A percentile compares a stretch with the other conserved stretches of the same genome.
Evolutionary conservation across 2,113 vertebrate genomes (phyloP).

Genomic region (Mastomys natalensis): DNA sequence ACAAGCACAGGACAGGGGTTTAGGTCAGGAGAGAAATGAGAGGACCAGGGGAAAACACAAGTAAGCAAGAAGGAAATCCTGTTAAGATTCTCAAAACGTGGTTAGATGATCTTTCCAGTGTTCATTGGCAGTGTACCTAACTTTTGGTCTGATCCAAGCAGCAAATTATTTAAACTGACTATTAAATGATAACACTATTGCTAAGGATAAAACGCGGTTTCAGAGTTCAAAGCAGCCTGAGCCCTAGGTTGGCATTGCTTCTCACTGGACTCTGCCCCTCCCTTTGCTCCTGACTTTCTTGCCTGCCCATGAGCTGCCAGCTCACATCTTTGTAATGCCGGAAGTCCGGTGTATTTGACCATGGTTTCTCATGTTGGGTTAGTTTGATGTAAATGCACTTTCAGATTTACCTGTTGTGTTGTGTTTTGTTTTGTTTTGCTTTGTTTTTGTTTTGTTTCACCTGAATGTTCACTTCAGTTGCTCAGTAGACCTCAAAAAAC

Average conservation of each 20-base stretch:
- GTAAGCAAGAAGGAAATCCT: neutral
- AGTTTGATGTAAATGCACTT: neutral
- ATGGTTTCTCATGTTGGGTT: neutral
- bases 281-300: neutral
- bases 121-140: neutral
- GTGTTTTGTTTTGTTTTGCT: neutral
- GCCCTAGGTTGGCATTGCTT: neutral
- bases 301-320: neutral
- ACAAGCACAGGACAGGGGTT: neutral
- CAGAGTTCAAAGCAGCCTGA: neutral
- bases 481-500: neutral
- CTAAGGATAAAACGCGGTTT: neutral
- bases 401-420: neutral
- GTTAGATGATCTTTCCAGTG: neutral
- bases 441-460: neutral
- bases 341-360: neutral
- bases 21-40: neutral
- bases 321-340: rapidly evolving
- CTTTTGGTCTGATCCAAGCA: neutral
- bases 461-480: neutral
- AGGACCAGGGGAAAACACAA: neutral
- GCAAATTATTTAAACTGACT: neutral
- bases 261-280: neutral
- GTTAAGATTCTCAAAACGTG: neutral
- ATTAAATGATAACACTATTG: neutral